Percentiles rank a stretch among this genome's conserved stretches.
phyloP scores from a whole-genome alignment of 2,888 invertebrate species.

The Mythimna albipuncta region DNA sequence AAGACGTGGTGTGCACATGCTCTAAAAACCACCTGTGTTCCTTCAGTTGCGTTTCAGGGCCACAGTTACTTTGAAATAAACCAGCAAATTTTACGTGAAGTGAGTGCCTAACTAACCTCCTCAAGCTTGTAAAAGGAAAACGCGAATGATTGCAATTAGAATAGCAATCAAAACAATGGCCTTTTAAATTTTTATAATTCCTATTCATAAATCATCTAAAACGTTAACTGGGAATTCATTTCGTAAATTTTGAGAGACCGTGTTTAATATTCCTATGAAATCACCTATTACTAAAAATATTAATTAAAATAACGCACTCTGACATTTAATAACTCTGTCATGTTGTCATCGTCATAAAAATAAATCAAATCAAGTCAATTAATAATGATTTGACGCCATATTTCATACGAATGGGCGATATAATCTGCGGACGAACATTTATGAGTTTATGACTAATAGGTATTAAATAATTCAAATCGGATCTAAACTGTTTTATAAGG shows the following conservation, averaged over 20 bases:
- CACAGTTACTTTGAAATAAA: no score
- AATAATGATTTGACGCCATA: conserved; percentile 73
- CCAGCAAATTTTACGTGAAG: not conserved
- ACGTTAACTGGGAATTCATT: no score
- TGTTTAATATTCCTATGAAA: not conserved
- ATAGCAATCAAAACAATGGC: not conserved
- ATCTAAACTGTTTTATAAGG: conserved; percentile 25
- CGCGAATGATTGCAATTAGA: not conserved
- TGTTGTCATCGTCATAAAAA: conserved; percentile 35
- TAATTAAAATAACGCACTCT: conserved; percentile 8
- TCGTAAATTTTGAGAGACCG: not conserved
- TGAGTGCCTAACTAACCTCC: not conserved
- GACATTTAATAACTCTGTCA: conserved; percentile 9
- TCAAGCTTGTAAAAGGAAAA: not conserved
- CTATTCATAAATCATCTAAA: not conserved
- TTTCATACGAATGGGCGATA: conserved; percentile 73
- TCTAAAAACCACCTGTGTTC: no score
- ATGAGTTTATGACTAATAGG: conserved; percentile 61
- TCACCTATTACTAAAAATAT: not conserved
- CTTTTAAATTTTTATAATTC: not conserved
- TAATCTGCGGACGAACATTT: conserved; percentile 68
- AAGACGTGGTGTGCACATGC: no score
- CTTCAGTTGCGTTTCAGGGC: no score
- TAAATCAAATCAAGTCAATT: conserved; percentile 64
- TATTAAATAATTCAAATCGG: conserved; percentile 60